A percentile compares a stretch with the other conserved stretches of the same genome.
phyloP scores from a whole-genome alignment of 2,888 invertebrate genomes.

The Rotaria socialis region DNA sequence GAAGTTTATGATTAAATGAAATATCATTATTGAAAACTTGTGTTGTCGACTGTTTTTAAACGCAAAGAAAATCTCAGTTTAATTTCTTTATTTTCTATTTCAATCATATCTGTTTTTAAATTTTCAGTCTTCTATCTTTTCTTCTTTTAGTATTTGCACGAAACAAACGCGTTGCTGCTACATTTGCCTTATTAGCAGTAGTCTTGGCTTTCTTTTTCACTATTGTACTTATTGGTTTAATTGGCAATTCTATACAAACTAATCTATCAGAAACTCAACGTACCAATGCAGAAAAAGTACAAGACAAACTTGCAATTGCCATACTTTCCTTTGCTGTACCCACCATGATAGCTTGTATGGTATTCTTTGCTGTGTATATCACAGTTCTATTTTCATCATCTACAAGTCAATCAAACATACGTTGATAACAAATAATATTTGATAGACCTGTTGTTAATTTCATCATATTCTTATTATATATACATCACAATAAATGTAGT shows the following conservation, averaged over 20 bases:
- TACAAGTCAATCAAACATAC: background rate
- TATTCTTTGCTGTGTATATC: background rate
- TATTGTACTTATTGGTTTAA: background rate
- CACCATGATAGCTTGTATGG: background rate
- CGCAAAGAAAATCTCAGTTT: no score
- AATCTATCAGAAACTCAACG: background rate
- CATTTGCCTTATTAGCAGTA: background rate
- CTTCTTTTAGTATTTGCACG: background rate
- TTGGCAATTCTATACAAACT: background rate
- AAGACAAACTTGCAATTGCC: background rate
- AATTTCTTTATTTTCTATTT: no score
- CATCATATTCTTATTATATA: no score
- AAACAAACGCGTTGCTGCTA: background rate
- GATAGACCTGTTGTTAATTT: no score
- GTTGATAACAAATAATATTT: background rate
- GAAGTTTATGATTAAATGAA: background rate
- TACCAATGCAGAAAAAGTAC: background rate
- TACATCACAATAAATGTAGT: no score
- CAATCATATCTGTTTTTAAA: no score
- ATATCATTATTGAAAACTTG: no score
- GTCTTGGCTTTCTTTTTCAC: background rate
- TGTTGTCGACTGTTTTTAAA: no score
- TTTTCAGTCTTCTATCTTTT: no score
- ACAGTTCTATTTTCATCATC: background rate
- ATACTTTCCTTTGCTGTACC: background rate